Evolutionary conservation across 2,113 vertebrate genomes (phyloP), one percentile per base, ranked within the genome.

Genomic region (Saccopteryx bilineata): DNA sequence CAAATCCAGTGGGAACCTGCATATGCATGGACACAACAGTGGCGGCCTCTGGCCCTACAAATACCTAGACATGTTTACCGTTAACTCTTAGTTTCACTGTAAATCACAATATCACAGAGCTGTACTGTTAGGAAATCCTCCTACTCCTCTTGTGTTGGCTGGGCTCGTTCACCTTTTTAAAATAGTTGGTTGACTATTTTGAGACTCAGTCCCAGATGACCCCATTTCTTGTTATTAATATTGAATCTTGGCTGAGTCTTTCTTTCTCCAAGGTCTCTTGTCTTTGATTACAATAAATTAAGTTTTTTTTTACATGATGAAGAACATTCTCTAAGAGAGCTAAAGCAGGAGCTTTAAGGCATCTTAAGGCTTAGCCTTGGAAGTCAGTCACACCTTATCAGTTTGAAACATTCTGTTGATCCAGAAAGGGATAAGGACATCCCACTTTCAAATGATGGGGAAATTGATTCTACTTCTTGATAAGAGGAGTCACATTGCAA

Each of bases 331-430:
- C 21, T 2, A 48, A 87, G 33, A 78, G 5, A 33, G 9, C 54
- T 52, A 87, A 66, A 90, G 56, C 21, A 83, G 69, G 63, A 63
- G 2, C 8, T 63, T 18, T 13, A 89, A 79, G 3, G 7, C 4
- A 9, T 83, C 28, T 82, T 88, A 72, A 85, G 54, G 31, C 60
- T 79, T n/a, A 46, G 5, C 28, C 46, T 65, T 81, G 39, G 28
- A 91, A 88, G 78, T 85, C 69, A 69, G 72, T 81, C 68, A 75
- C 28, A 54, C 5, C 28, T 10, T 61, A 23, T 96, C 31, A 76
- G 50, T 78, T 93, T 10, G 85, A 26, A 8, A 63, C 14, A 85
- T 76, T 82, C 31, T 95, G 1, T 82, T 78, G 46, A 7, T 88
- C 28, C 48, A 46, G 14, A 33, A 87, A 90, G 24, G 68, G 19